These are phyloP conservation scores for Hyperoplus immaculatus DNA, from an alignment of 2,797 vertebrate species.

Conservation along the genomic window DNA sequence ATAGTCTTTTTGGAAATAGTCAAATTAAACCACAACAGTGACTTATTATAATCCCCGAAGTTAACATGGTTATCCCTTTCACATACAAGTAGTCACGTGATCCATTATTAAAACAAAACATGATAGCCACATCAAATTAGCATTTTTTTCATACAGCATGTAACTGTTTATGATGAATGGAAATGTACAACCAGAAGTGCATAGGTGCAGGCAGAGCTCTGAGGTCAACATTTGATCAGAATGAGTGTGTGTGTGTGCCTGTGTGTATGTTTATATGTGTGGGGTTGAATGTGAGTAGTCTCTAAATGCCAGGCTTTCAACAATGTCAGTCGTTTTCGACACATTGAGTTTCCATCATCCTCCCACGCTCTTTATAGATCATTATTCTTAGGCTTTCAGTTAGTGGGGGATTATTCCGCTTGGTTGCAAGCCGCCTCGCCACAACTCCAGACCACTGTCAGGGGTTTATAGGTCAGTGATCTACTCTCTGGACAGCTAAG, in stretches of 20 bases:
- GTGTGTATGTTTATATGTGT: not conserved
- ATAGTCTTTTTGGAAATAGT: not conserved
- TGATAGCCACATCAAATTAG: not conserved
- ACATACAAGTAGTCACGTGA: not conserved
- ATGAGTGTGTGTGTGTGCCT: not conserved
- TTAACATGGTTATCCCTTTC: not conserved
- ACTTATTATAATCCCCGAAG: not conserved
- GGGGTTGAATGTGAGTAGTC: not conserved
- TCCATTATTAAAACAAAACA: not conserved
- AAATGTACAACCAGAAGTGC: not conserved
- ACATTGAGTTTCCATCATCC: not conserved
- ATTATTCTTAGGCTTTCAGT: constrained; percentile 42
- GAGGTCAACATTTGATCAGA: constrained; percentile 1
- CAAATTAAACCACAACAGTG: not conserved
- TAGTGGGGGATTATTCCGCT: constrained; percentile 21
- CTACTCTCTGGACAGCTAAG: constrained; percentile 40
- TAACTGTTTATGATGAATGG: not conserved
- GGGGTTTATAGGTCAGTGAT: constrained; percentile 56
- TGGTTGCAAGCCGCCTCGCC: constrained; percentile 18
- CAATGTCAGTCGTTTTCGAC: constrained; percentile 5
- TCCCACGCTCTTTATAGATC: constrained; percentile 7
- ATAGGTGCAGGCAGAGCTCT: not conserved
- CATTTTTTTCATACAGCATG: not conserved
- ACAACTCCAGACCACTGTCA: constrained; percentile 5
- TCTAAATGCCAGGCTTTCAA: not conserved